Base-by-base conservation (phyloP, 2,113 vertebrate genomes). In the Paracanthobrama guichenoti region DNA sequence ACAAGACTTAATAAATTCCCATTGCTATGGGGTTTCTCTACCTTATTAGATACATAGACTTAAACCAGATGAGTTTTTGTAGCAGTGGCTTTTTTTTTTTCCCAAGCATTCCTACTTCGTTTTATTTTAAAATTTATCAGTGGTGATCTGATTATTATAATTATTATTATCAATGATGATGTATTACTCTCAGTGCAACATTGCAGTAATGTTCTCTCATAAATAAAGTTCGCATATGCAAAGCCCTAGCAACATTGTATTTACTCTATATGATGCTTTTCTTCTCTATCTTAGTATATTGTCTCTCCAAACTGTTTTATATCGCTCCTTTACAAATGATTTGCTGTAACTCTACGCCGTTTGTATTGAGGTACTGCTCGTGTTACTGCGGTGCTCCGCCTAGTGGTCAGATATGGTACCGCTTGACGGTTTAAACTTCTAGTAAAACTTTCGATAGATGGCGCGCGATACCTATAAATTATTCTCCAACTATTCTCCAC, bases 1-100 rank as follows among this genome's bases (percentile, higher is more conserved):
- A 75, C 88, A 55, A 87, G 84, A 90, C 89, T 93, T 92, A 93
- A 88, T 88, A 89, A 88, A 90, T 86, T 93, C 92, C 92, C 91
- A 92, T 91, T 93, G 92, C 92, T 92, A 91, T 88, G 88, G 87
- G 87, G 22, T 87, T 87, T 80, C 64, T 88, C 89, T 91, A 88
- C 13, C 12, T 39, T 72, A 18, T 22, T 89, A 78, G 86, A 90
- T 85, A 90, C 72, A 79, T 59, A 89, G 89, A 91, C 88, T 89
- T 89, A 90, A 87, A 79, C 81, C 26, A 35, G 20, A 66, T 73
- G 20, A 8, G 39, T 12, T 24, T 31, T 82, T 82, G 42, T n/a
- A 79, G 69, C 42, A 44, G n/a, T 46, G 35, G 39, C 44, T 62
- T 18, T 18, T 18, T 35, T 67, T 9, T 71, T 71, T 46, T 44